These are phyloP conservation scores for Euschistus heros DNA, from an alignment of 1,140 invertebrate species.

Conservation along the genomic window DNA sequence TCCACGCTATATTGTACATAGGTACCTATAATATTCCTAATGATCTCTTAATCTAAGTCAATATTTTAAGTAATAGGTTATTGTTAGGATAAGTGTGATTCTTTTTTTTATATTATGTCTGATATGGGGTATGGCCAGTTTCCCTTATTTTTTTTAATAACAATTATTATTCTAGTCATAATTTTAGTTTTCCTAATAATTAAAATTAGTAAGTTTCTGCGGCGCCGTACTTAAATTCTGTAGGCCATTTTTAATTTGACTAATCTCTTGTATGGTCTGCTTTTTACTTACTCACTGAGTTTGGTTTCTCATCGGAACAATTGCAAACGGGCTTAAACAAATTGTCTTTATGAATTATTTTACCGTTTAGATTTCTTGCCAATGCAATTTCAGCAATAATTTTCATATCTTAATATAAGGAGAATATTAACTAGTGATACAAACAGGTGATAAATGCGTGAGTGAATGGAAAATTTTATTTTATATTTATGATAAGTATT, in stretches of 20 bases:
- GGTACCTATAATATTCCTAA: slow-evolving; percentile 3
- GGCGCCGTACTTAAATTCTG: too few species aligned
- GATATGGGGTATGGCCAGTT: too few species aligned
- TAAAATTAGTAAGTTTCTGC: too few species aligned
- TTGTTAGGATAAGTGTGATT: background rate
- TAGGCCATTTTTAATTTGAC: background rate
- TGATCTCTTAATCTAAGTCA: slow-evolving; percentile 25
- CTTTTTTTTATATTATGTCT: too few species aligned
- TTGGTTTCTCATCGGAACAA: too few species aligned
- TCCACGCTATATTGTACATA: slow-evolving; percentile 23
- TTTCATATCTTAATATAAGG: background rate
- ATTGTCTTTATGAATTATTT: too few species aligned
- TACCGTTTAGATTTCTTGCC: background rate
- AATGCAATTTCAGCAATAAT: background rate
- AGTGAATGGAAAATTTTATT: background rate
- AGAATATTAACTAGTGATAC: background rate
- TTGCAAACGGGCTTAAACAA: too few species aligned
- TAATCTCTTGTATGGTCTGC: background rate
- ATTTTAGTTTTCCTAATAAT: too few species aligned
- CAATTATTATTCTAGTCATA: too few species aligned
- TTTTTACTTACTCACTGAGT: background rate
- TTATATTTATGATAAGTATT: slow-evolving; percentile 10
- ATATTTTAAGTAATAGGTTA: background rate
- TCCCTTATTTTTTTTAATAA: too few species aligned
- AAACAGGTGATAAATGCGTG: background rate